These are phyloP conservation scores for Gila robusta DNA, from an alignment of 2,797 vertebrate species.

Conservation along the genomic window DNA sequence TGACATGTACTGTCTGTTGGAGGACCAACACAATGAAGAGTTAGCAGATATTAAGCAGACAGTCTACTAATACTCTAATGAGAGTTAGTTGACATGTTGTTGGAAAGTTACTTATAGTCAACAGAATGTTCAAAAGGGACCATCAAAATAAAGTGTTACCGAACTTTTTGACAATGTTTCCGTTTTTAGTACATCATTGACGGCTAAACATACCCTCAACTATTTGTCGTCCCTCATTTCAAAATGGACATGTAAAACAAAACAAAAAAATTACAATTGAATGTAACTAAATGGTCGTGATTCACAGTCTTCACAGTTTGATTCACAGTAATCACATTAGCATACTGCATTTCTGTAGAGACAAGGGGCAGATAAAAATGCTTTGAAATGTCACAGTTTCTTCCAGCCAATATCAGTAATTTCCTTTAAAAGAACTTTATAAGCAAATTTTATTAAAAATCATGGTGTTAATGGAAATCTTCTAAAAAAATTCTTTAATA, in stretches of 20 bases:
- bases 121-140: too few relatives aligned
- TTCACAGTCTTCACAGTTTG: neutral
- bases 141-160: too few relatives aligned
- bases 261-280: neutral
- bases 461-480: neutral
- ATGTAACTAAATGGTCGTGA: neutral
- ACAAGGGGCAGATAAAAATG: neutral
- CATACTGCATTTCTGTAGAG: neutral
- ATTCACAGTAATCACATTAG: neutral
- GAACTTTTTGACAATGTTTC: neutral
- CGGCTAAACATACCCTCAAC: neutral
- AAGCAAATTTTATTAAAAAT: neutral
- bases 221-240: neutral
- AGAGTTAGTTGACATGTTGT: too few relatives aligned
- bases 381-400: neutral
- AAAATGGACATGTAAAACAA: neutral
- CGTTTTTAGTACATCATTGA: neutral
- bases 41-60: too few relatives aligned
- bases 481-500: neutral
- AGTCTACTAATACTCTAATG: too few relatives aligned
- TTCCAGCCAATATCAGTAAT: neutral
- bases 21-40: too few relatives aligned
- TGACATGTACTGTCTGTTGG: too few relatives aligned
- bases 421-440: neutral
- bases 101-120: too few relatives aligned